Evolutionary conservation across 1,140 invertebrate species (phyloP).

Genomic region (Drosophila ambigua): DNA sequence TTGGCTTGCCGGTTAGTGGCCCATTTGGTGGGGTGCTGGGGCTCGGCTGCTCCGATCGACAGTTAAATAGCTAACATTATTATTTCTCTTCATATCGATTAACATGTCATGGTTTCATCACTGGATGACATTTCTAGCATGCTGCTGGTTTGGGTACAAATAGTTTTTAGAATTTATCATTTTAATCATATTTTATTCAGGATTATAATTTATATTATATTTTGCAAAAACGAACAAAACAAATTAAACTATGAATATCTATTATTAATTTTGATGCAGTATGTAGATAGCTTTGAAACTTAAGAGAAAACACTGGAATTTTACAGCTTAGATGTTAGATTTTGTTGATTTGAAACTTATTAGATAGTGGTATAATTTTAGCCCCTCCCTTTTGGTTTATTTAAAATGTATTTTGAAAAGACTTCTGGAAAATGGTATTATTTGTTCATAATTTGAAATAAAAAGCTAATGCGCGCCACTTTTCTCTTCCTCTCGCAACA

Average conservation of each 20-base stretch:
- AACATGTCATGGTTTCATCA: constrained; percentile 18
- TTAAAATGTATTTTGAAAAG: constrained; percentile 19
- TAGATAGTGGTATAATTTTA: constrained; percentile 6
- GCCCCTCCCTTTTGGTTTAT: constrained; percentile 1
- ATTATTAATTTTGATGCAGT: too few species aligned
- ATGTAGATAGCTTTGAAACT: too few species aligned
- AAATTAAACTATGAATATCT: too few species aligned
- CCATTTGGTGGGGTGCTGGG: constrained; percentile 2
- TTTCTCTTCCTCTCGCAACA: constrained; percentile 45
- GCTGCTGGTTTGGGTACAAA: constrained; percentile 20
- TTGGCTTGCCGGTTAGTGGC: constrained; percentile 24
- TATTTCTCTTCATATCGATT: constrained; percentile 13
- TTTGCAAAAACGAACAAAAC: neutral
- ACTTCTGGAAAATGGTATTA: constrained; percentile 39
- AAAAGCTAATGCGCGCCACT: constrained; percentile 34
- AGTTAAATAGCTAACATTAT: neutral
- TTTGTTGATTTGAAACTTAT: neutral
- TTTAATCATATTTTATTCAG: neutral
- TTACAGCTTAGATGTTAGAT: too few species aligned
- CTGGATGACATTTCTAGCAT: constrained; percentile 19
- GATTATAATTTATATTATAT: neutral
- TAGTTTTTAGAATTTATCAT: constrained; percentile 2
- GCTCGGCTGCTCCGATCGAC: constrained; percentile 1
- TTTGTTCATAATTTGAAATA: neutral
- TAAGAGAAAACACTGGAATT: too few species aligned